Conservation (phyloP, 2,113 vertebrate species). For the Perca fluviatilis region DNA sequence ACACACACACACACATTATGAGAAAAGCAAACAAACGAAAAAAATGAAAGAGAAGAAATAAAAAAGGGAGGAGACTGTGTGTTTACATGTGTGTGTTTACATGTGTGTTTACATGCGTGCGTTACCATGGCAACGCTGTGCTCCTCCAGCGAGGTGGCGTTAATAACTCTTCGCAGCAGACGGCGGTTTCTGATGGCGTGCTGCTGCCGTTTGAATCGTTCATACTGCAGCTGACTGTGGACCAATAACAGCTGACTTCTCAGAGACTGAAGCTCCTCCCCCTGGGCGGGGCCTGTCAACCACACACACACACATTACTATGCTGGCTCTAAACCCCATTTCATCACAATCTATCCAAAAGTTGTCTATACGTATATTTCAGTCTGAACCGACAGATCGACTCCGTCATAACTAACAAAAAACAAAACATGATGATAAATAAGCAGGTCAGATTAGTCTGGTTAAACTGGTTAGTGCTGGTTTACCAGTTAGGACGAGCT, state of each 20-base stretch:
- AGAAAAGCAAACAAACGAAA: no score
- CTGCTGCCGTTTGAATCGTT: slow-evolving; percentile 95
- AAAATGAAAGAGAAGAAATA: no score
- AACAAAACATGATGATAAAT: background rate
- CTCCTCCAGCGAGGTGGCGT: slow-evolving; percentile 91
- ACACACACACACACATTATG: no score
- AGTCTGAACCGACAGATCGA: no score
- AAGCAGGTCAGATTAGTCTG: background rate
- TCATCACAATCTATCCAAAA: no score
- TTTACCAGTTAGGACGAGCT: background rate
- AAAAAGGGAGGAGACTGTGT: no score
- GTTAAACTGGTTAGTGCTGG: background rate
- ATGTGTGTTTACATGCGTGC: no score
- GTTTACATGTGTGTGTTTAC: background rate
- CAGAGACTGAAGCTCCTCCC: slow-evolving; percentile 91
- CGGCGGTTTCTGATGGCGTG: slow-evolving; percentile 95
- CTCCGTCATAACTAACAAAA: background rate
- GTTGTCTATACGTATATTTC: no score
- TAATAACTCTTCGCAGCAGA: slow-evolving; percentile 91
- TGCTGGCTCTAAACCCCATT: no score
- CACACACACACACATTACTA: background rate
- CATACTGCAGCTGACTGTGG: slow-evolving; percentile 93
- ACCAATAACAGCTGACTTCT: slow-evolving; percentile 92
- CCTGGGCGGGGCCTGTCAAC: slow-evolving; percentile 86
- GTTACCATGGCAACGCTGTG: slow-evolving; percentile 94